These are phyloP conservation scores for Nannobrachium achirus DNA, from an alignment of 2,113 vertebrate species.

Conservation along the genomic window DNA sequence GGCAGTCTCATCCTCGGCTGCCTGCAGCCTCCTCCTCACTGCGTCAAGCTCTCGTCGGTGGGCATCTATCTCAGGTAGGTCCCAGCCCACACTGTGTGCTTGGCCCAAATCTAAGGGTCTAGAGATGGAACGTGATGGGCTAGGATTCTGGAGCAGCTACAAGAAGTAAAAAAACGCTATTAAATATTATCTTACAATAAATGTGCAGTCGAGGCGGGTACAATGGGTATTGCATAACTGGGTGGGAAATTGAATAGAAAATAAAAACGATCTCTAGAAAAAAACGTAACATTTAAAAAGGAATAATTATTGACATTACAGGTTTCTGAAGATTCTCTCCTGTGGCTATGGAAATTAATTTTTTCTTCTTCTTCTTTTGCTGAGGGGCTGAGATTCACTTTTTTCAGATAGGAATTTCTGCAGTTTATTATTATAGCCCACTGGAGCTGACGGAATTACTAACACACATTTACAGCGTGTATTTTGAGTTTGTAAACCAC, in stretches of 20 bases:
- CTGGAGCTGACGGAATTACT: slow-evolving; percentile 4
- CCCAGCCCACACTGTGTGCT: slow-evolving; percentile 42
- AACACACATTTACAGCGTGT: neutral
- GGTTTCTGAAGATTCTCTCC: neutral
- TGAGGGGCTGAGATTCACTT: slow-evolving; percentile 10
- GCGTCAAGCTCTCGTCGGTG: slow-evolving; percentile 83
- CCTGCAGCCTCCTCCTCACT: slow-evolving; percentile 79
- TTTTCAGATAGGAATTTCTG: slow-evolving; percentile 23
- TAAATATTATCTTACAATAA: neutral
- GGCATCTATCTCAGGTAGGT: slow-evolving; percentile 75
- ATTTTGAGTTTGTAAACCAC: neutral
- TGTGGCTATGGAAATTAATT: slow-evolving; percentile 18
- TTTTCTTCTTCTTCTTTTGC: slow-evolving; percentile 31
- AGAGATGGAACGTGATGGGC: slow-evolving; percentile 80
- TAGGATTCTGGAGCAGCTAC: slow-evolving; percentile 63
- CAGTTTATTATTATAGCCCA: slow-evolving; percentile 20
- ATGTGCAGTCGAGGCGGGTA: neutral
- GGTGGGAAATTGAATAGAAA: too few species aligned
- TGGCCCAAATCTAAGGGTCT: slow-evolving; percentile 83
- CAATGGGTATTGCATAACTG: too few species aligned
- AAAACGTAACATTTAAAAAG: neutral
- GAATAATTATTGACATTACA: neutral
- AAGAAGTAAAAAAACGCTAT: neutral
- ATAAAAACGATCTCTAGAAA: too few species aligned
- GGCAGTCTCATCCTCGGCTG: slow-evolving; percentile 81